Base-by-base conservation (phyloP, 2,113 vertebrate genomes). In the Mus pahari region DNA sequence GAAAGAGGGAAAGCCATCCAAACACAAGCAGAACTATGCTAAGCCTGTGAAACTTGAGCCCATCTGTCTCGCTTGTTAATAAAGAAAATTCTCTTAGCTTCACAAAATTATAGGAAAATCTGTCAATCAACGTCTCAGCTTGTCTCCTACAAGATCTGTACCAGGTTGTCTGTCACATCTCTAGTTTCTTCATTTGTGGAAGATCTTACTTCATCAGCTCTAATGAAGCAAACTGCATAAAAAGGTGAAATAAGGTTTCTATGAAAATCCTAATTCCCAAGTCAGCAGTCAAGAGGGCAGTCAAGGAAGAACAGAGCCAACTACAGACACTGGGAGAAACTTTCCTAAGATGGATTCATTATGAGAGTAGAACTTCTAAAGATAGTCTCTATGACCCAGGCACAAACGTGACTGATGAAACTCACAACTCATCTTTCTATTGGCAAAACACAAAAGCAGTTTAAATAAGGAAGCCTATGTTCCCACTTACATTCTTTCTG, bases 31-130 rank as follows among this genome's bases (percentile, higher is more conserved):
- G 75, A 97, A 96, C 84, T 93, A 96, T 96, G 94, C 45, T 87
- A 95, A 93, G 60, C 42, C 83, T 42, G 64, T 89, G 60, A 89
- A 92, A 91, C 58, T 91, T 78, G 42, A 96, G 83, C 50, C 81
- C 64, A 87, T 68, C 82, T 95, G 91, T 86, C 84, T 96, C 62
- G 58, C 0, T 94, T 73, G 92, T 94, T 97, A 97, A 96, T 94
- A 97, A 96, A 95, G 75, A 95, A 97, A 92, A 96, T 94, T 93
- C 82, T 94, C 89, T 96, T 95, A 77, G 94, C 42, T 96, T 97
- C 94, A 96, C 94, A 95, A 93, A 86, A 94, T 90, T 91, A 89
- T 0, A 82, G 55, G 74, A 92, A 86, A 82, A 64, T 92, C 84
- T 97, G 90, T 94, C 96, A 98, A 84, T 97, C 58, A 98, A 93